Base-by-base conservation (phyloP, 1,140 invertebrate species). In the Dufourea novaeangliae region DNA sequence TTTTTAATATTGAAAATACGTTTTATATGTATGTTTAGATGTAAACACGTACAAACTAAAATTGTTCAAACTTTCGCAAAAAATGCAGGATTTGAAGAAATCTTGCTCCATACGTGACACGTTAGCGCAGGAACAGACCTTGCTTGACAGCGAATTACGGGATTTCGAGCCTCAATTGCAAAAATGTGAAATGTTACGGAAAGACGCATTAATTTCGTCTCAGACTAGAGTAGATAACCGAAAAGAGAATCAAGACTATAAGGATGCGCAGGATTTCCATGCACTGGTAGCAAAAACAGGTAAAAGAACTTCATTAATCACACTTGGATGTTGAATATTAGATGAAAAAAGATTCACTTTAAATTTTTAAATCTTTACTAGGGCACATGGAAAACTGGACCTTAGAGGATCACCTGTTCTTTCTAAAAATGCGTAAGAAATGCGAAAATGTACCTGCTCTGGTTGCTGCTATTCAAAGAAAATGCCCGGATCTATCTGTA, bases 321-420 rank as follows among this genome's bases (percentile, higher is more conserved):
- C n/a, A n/a, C n/a, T n/a, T n/a, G n/a, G n/a, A n/a, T n/a, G n/a
- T n/a, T n/a, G n/a, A n/a, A n/a, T n/a, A n/a, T n/a, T n/a, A n/a
- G n/a, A n/a, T n/a, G n/a, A n/a, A n/a, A n/a, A n/a, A n/a, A n/a
- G 52, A 44, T 22, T 27, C 1, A 17, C 17, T n/a, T 34, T 39
- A 2, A 12, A 44, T 11, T 10, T 50, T 22, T 44, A 68, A 70
- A 25, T 56, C 63, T 20, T 27, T 17, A 22, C 68, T 39, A 92
- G 92, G 92, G 32, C 89, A 92, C 54, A 90, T 87, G 0, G 84
- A 90, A 57, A 78, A 87, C 62, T 93, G 92, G 92, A 89, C 59
- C 56, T 80, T 89, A 27, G 86, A 92, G 22, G 92, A 93, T 71
- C 92, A 93, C 20, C 37, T 88, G 7, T 82, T 90, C 2, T 93